Evolutionary conservation across 2,888 invertebrate species (phyloP), one percentile per base, ranked within the genome.

Genomic region (Melanargia galathea): DNA sequence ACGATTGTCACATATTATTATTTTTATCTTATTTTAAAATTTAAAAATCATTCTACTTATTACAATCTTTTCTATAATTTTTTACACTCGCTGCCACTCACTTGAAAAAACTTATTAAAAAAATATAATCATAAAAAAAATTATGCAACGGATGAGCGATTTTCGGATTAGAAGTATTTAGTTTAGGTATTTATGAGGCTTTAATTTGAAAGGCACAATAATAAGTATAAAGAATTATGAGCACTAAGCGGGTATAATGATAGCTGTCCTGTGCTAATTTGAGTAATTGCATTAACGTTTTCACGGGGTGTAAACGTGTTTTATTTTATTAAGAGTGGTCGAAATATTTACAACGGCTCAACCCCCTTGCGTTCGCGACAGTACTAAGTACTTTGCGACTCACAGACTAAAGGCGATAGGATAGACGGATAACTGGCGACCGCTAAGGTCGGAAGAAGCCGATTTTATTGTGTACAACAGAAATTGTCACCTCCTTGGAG

Each of bases 331-430:
- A n/a, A 48, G 48, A 59, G 49, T 40, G 59, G 40, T 26, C 62
- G 62, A 65, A 66, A 64, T 64, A 52, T 40, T 35, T 59, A 55
- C 43, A 65, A 40, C 56, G 66, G 69, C 46, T 68, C 72, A 73
- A 75, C 75, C 73, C 72, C 70, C 69, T 70, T 70, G 58, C 69
- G 75, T 76, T 76, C 79, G 75, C 72, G 65, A 66, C 65, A 65
- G 70, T 83, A 83, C 57, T 57, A 45, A 11, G 18, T 33, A 57
- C 30, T 20, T 30, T 57, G 18, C 3, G 7, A 51, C 1, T 10
- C 18, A 35, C 20, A 52, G 35, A 52, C 35, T 52, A 35, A 1
- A 18, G 2, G 20, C 13, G 22, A 35, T 13, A 20, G 0, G 10
- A 13, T 52, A 52, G 35, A 52, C 11, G 20, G 52, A 33, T 35